These are phyloP conservation scores for Esox lucius DNA, from an alignment of 2,797 vertebrate genomes.

Conservation along the genomic window DNA sequence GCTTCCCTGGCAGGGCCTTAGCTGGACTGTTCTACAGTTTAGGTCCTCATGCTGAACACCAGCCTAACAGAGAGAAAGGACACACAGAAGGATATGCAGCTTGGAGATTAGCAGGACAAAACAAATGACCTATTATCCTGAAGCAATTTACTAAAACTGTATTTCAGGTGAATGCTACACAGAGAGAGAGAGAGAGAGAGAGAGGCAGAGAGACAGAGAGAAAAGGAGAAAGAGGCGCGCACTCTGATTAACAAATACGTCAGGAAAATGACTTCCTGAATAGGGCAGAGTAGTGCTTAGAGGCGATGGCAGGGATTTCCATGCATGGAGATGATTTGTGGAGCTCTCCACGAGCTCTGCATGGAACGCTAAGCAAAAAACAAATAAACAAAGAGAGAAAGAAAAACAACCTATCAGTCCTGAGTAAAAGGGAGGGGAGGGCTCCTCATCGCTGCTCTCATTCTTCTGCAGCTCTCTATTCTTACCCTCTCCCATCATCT, in stretches of 20 bases:
- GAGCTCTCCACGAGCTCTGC: constrained; percentile 30
- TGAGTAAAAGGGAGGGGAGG: constrained; percentile 7
- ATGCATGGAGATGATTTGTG: constrained; percentile 36
- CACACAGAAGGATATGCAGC: not conserved
- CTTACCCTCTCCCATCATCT: not conserved
- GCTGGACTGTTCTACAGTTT: constrained; percentile 41
- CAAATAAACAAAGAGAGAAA: constrained; percentile 34
- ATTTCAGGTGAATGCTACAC: constrained; percentile 48
- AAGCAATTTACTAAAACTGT: constrained; percentile 9
- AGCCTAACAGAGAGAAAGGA: not conserved
- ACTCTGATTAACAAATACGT: constrained; percentile 53
- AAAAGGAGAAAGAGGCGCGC: constrained; percentile 32
- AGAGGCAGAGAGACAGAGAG: not conserved
- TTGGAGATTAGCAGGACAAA: not conserved
- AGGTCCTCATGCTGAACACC: not conserved
- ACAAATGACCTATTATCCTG: not conserved
- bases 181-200: not conserved
- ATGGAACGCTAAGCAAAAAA: constrained; percentile 44
- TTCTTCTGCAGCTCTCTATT: constrained; percentile 22
- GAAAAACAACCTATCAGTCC: constrained; percentile 26
- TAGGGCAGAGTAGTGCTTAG: constrained; percentile 27
- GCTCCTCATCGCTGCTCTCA: not conserved
- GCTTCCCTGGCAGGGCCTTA: constrained; percentile 50
- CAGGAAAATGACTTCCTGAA: constrained; percentile 46
- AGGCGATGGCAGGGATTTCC: constrained; percentile 26